Conservation (phyloP, 2,797 vertebrate species). For the Sebastes steindachneri region DNA sequence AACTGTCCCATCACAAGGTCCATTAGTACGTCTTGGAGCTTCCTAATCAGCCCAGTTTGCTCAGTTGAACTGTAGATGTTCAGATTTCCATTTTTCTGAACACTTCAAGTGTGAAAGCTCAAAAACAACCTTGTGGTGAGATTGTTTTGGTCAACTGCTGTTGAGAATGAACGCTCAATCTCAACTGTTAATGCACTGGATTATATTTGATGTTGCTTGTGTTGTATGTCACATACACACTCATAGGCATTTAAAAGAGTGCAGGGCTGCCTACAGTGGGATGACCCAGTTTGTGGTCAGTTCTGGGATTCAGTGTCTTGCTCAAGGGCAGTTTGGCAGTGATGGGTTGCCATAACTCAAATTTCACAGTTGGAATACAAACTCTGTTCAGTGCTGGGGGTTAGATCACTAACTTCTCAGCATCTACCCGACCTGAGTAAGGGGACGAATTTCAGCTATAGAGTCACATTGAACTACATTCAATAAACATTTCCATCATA, state of each 20-base stretch:
- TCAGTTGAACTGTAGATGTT: not conserved
- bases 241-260: not conserved
- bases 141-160: not conserved
- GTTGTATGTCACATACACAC: not conserved
- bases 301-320: slow-evolving; percentile 32
- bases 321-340: slow-evolving; percentile 51
- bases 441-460: not conserved
- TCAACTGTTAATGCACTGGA: not conserved
- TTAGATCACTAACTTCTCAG: slow-evolving; percentile 18
- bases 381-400: not conserved
- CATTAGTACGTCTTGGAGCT: not conserved
- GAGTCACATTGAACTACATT: slow-evolving; percentile 7
- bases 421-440: slow-evolving; percentile 1
- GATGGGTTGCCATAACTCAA: slow-evolving; percentile 14
- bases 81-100: too few relatives aligned
- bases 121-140: not conserved
- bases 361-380: slow-evolving; percentile 36
- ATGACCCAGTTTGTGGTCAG: slow-evolving; percentile 54
- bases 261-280: slow-evolving; percentile 5
- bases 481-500: not conserved
- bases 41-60: not conserved
- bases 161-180: not conserved
- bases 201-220: not conserved
- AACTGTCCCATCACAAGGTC: too few relatives aligned
- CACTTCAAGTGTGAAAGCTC: not conserved